These are phyloP conservation scores for Poeciliopsis turneri DNA, from an alignment of 2,797 vertebrate species.

Conservation along the genomic window DNA sequence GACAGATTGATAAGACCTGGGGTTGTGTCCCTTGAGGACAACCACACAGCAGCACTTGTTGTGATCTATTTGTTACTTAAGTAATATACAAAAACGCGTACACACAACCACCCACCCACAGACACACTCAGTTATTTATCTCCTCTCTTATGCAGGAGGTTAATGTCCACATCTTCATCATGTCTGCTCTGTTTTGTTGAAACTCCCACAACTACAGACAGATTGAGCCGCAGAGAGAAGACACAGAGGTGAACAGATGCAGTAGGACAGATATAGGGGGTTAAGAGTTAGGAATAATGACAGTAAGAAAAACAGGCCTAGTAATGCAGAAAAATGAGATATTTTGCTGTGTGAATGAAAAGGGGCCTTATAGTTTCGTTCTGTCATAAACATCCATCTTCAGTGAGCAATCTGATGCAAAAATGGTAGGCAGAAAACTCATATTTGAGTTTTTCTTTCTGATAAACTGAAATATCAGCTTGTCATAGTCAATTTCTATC, in stretches of 20 bases:
- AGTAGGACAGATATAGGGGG: conserved; percentile 18
- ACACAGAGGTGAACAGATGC: conserved; percentile 14
- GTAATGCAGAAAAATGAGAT: conserved; percentile 8
- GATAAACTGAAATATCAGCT: background rate
- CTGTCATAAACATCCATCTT: conserved; percentile 1
- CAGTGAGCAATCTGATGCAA: conserved; percentile 37
- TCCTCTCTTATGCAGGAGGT: conserved; percentile 49
- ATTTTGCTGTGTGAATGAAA: conserved; percentile 18
- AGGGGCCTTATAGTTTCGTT: conserved; percentile 25
- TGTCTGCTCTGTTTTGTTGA: conserved; percentile 34
- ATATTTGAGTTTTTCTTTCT: conserved; percentile 9
- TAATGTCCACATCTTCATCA: conserved; percentile 59
- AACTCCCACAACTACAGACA: conserved; percentile 35
- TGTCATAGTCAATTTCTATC: conserved; percentile 10
- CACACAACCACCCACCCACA: background rate
- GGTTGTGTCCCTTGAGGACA: conserved; percentile 41
- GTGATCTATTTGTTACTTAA: conserved; percentile 49
- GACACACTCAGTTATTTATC: conserved; percentile 42
- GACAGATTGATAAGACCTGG: conserved; percentile 50
- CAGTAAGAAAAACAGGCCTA: conserved; percentile 8
- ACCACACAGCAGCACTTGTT: conserved; percentile 28
- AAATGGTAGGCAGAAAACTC: conserved; percentile 17
- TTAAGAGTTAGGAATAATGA: conserved; percentile 36
- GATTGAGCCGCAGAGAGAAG: conserved; percentile 28
- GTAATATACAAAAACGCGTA: conserved; percentile 25